A percentile compares a stretch with the other conserved stretches of the same genome.
Conservation (phyloP, 2,113 vertebrate species). For the Charina bottae region DNA sequence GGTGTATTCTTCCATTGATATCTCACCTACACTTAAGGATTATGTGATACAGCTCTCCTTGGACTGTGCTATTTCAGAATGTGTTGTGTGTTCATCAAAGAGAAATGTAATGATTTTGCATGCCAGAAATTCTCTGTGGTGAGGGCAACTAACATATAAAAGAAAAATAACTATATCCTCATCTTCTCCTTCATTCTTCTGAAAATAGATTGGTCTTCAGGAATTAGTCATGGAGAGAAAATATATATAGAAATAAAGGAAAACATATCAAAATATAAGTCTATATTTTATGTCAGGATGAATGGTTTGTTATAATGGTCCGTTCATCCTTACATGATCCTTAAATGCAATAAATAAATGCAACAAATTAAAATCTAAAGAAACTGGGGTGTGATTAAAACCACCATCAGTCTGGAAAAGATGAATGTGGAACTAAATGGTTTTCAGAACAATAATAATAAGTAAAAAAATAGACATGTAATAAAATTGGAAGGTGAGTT, state of each 20-base stretch:
- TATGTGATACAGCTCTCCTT: not conserved
- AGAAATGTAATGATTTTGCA: not conserved
- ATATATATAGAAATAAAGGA: not conserved
- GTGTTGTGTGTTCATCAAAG: too few species aligned
- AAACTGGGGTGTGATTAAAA: not conserved
- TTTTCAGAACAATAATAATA: not conserved
- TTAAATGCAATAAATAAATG: not conserved
- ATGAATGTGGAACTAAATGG: not conserved
- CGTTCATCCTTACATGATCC: not conserved
- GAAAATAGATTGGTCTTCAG: too few species aligned
- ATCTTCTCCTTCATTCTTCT: not conserved
- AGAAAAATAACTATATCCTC: not conserved
- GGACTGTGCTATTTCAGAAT: not conserved
- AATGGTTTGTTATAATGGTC: not conserved
- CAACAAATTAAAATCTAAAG: not conserved
- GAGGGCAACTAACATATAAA: not conserved
- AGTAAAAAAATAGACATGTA: not conserved
- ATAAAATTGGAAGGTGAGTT: conserved; percentile 6
- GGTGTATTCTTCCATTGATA: not conserved
- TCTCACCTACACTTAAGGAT: not conserved
- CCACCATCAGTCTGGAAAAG: not conserved
- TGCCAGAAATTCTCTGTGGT: not conserved
- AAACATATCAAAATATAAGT: not conserved
- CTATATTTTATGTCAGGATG: not conserved
- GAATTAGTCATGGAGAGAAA: not conserved